Evolutionary conservation across 1,140 invertebrate species (phyloP).

Genomic region (Cyclina sinensis): DNA sequence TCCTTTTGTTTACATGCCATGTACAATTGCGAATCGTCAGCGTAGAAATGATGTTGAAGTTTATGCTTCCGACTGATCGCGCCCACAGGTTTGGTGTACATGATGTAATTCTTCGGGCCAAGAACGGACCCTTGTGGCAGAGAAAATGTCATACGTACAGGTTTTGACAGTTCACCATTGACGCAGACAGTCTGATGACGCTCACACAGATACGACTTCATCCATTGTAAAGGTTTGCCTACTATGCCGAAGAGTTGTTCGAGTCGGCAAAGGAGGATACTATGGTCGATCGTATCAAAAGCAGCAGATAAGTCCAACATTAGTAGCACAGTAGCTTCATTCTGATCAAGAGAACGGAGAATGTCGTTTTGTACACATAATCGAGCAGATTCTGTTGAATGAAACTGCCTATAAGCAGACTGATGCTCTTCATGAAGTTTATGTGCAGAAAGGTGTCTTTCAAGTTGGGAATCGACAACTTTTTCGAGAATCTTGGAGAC

Average conservation of each 20-base stretch:
- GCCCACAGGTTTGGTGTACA: slow-evolving; percentile 26
- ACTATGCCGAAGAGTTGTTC: not conserved
- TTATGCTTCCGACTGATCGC: slow-evolving; percentile 2
- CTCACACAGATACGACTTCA: not conserved
- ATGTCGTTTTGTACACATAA: no score
- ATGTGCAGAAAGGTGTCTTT: no score
- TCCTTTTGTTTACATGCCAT: slow-evolving; percentile 23
- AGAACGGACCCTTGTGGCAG: no score
- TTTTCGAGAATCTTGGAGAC: no score
- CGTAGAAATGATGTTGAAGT: slow-evolving; percentile 37
- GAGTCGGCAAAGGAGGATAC: slow-evolving; percentile 27
- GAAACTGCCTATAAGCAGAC: slow-evolving; percentile 27
- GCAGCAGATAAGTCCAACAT: no score
- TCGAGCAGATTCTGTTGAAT: no score
- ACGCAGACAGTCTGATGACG: not conserved
- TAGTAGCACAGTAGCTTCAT: no score
- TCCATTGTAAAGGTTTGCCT: no score
- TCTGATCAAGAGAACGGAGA: no score
- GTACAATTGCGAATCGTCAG: slow-evolving; percentile 38
- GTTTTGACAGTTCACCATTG: slow-evolving; percentile 31
- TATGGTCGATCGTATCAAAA: no score
- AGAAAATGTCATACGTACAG: slow-evolving; percentile 19
- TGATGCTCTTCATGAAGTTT: not conserved
- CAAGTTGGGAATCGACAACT: no score
- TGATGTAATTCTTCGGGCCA: not conserved